Base-by-base conservation (phyloP, 2,113 vertebrate genomes). In the Cebidichthys violaceus region DNA sequence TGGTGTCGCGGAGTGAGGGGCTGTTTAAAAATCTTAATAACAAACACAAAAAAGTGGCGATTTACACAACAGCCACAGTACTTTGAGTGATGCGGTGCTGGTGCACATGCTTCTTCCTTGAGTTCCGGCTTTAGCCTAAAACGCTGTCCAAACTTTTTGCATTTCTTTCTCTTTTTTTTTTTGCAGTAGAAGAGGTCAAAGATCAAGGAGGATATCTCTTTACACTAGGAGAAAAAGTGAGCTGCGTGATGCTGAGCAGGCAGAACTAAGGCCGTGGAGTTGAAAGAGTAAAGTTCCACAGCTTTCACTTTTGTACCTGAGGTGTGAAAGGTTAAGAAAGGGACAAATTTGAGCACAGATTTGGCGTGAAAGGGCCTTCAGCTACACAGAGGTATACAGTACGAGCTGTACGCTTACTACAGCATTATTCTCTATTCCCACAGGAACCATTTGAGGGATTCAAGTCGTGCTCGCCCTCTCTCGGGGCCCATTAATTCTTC, bases 351-450 rank as follows among this genome's bases (percentile, higher is more conserved):
- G 35, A 18, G 31, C 37, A 66, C 37, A 65, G 2, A 50, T 67
- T 39, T 41, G 10, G 35, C 61, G 33, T 52, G 41, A 68, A 77
- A 59, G 54, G n/a, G 15, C 65, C 27, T 43, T 82, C 22, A 72
- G 68, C 39, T 59, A 64, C 59, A 75, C 59, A 70, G 31, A 14
- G 5, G 39, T 39, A 37, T 33, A 47, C 4, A 31, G 33, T 2
- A 20, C 9, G 37, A 13, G 18, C 8, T 45, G 27, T 17, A 57
- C 13, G 24, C 67, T 45, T 67, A 67, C 33, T 41, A 14, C 67
- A 65, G 15, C 4, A 13, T 33, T 74, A 31, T 65, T 31, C 35
- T 70, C 41, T 1, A 11, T 24, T 74, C 55, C 78, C 31, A 43
- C 29, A 5, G 6, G 10, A 76, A 29, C 54, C 5, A 9, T 35